A percentile compares a stretch with the other conserved stretches of the same genome.
These are phyloP conservation scores for Mustela lutreola DNA, from an alignment of 2,113 vertebrate genomes.

Conservation along the genomic window DNA sequence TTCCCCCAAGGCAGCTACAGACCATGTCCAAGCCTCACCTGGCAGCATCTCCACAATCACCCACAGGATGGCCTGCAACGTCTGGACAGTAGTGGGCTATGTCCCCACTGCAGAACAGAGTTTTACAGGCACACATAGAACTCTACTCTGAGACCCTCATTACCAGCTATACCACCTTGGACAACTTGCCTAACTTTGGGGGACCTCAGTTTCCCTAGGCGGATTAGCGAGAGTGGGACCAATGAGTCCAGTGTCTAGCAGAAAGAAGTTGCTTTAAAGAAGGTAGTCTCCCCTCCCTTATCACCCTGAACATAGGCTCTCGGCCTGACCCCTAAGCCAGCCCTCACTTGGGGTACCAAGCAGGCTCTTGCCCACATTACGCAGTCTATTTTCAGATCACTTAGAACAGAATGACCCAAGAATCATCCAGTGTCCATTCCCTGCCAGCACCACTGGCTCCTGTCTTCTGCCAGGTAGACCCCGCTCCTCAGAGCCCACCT, in stretches of 20 bases:
- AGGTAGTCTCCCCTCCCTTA: background rate
- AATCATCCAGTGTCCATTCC: background rate
- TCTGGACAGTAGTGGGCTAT: background rate
- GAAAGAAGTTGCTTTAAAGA: background rate
- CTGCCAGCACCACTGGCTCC: background rate
- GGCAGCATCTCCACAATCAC: background rate
- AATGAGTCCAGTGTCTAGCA: background rate
- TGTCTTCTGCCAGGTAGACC: background rate
- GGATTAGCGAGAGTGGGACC: background rate
- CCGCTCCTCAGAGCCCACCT: background rate
- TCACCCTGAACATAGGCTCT: background rate
- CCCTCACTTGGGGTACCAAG: background rate
- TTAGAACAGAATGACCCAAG: background rate
- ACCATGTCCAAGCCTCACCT: background rate
- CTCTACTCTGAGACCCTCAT: background rate
- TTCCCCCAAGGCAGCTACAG: background rate
- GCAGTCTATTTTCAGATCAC: background rate
- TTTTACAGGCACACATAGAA: rapidly evolving
- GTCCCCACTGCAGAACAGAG: background rate
- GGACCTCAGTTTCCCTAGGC: background rate
- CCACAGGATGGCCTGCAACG: background rate
- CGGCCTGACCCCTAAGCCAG: background rate
- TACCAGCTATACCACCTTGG: background rate
- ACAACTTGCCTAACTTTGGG: background rate
- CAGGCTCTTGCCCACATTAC: too few relatives aligned